Base-by-base conservation (phyloP, 2,797 vertebrate species). In the Scarus forsteni region DNA sequence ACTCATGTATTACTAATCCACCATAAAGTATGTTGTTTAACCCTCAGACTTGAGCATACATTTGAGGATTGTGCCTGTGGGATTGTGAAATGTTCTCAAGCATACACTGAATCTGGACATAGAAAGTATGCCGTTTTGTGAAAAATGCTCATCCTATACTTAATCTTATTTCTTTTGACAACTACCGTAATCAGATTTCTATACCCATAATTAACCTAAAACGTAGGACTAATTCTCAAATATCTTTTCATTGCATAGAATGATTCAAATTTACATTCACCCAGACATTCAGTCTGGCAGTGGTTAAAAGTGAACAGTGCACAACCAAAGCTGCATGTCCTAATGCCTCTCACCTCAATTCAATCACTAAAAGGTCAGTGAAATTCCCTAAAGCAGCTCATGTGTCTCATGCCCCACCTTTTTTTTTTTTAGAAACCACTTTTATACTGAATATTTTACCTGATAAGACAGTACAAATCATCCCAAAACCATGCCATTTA, bases 121-220 rank as follows among this genome's bases (percentile, higher is more conserved):
- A 6, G 62, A 3, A 45, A 70, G 57, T 18, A 7, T n/a, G 55
- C 14, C 5, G 18, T 19, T 43, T 44, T 51, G 16, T 43, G 35
- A 58, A 6, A 64, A 50, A 9, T 48, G 18, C 19, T 1, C 12
- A 7, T 1, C 18, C 63, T 40, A 40, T 43, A 67, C 10, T 50
- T 8, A 27, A 15, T 53, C 10, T 68, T 63, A 45, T 63, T 8
- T 60, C 16, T 70, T 34, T 35, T 64, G 27, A 62, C n/a, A 59
- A 54, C 40, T 40, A 45, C 19, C 53, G 6, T 15, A 46, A 49
- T 7, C 7, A 34, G 7, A 59, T 51, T 42, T 12, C 18, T 64
- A 11, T 60, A 66, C 10, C 12, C 63, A 19, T 55, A 11, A 27
- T 35, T 4, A 6, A 50, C 18, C 14, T 14, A 9, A 11, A 66